Conservation (phyloP, 2,888 invertebrate species). For the Lordiphosa fenestrarum region DNA sequence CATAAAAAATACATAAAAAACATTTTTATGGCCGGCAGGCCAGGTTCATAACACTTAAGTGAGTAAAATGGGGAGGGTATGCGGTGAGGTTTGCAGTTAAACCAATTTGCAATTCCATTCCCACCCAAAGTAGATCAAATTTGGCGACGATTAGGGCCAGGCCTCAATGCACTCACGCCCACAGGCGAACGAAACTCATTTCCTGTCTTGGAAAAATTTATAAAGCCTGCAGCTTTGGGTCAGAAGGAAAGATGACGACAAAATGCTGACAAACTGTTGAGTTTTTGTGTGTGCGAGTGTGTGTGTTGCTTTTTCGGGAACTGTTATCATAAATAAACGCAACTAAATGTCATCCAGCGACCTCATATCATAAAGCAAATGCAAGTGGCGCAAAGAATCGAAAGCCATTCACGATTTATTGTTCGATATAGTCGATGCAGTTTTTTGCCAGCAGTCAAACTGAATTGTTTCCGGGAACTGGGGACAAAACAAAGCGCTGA, state of each 20-base stretch:
- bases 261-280: slow-evolving; percentile 68
- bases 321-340: slow-evolving; percentile 70
- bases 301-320: slow-evolving; percentile 27
- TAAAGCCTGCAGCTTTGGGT: slow-evolving; percentile 59
- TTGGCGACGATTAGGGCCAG: slow-evolving; percentile 38
- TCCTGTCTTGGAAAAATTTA: slow-evolving; percentile 42
- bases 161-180: slow-evolving; percentile 47
- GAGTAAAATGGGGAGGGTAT: not conserved
- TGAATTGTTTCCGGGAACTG: slow-evolving; percentile 76
- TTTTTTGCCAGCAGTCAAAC: slow-evolving; percentile 50
- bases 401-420: slow-evolving; percentile 70
- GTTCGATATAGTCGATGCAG: slow-evolving; percentile 61
- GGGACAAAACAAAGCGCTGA: slow-evolving; percentile 60
- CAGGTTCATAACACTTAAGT: slow-evolving; percentile 42
- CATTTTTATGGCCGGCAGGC: slow-evolving; percentile 47
- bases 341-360: slow-evolving; percentile 62
- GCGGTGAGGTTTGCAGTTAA: slow-evolving; percentile 35
- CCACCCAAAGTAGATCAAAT: slow-evolving; percentile 43
- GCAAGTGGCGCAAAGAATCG: slow-evolving; percentile 68
- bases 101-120: slow-evolving; percentile 54
- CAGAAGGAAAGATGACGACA: slow-evolving; percentile 56
- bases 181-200: slow-evolving; percentile 49
- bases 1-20: slow-evolving; percentile 41
- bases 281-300: slow-evolving; percentile 10
- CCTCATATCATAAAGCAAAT: slow-evolving; percentile 73